Conservation (phyloP, 2,113 vertebrate genomes). For the Centropristis striata region DNA sequence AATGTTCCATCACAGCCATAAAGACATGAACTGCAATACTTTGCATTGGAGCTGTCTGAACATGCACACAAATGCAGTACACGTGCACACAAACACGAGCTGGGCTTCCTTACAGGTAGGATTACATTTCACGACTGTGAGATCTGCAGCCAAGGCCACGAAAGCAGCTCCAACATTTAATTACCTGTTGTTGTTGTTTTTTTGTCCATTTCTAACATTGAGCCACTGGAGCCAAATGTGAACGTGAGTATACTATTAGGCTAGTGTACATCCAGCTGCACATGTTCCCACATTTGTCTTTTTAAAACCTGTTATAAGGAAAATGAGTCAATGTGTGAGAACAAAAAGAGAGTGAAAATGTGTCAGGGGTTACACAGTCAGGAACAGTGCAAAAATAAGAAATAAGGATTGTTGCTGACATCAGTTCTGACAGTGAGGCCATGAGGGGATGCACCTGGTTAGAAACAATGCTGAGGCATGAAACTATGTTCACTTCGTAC, state of each 20-base stretch:
- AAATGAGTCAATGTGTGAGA: background rate
- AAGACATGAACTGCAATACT: constrained; percentile 56
- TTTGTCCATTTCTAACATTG: constrained; percentile 13
- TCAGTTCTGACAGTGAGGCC: too few species aligned
- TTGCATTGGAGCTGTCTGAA: constrained; percentile 49
- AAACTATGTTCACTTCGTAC: background rate
- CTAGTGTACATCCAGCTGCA: background rate
- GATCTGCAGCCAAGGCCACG: constrained; percentile 20
- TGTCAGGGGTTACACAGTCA: too few species aligned
- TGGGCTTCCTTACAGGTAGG: constrained; percentile 24
- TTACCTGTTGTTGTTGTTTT: background rate
- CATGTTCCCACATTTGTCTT: background rate
- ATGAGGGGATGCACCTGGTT: constrained; percentile 17
- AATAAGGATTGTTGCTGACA: too few species aligned
- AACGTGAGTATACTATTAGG: background rate
- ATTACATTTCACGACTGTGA: constrained; percentile 39
- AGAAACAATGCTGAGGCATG: constrained; percentile 5
- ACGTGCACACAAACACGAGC: constrained; percentile 36
- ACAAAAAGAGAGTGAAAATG: background rate
- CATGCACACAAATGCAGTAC: constrained; percentile 25
- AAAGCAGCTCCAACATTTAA: constrained; percentile 9
- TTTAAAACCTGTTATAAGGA: background rate
- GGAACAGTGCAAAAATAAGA: background rate
- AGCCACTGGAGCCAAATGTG: background rate
- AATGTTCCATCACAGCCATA: constrained; percentile 46